A percentile compares a stretch with the other conserved stretches of the same genome.
Conservation (phyloP, 1,140 invertebrate species). For the Heterodera carotae region DNA sequence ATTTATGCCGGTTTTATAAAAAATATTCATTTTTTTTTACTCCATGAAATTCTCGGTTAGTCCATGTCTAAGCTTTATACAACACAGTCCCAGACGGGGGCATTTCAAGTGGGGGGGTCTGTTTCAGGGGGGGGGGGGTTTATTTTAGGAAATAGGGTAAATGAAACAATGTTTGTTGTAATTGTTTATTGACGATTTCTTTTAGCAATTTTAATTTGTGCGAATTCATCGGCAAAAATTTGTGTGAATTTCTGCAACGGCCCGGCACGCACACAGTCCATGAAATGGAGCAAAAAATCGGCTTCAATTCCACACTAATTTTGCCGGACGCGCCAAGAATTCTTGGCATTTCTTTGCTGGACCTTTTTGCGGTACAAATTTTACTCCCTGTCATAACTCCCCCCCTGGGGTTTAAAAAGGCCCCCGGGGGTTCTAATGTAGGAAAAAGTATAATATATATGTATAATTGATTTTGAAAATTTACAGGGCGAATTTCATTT, state of each 20-base stretch:
- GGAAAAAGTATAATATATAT: slow-evolving; percentile 26
- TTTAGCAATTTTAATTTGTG: slow-evolving; percentile 50
- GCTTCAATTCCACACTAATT: slow-evolving; percentile 49
- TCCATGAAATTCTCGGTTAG: too few relatives aligned
- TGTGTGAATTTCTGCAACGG: slow-evolving; percentile 48
- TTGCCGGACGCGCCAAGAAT: slow-evolving; percentile 52
- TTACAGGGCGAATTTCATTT: slow-evolving; percentile 54
- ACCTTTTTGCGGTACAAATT: slow-evolving; percentile 51
- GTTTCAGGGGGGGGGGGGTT: too few relatives aligned
- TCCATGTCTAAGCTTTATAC: too few relatives aligned
- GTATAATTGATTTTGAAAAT: slow-evolving; percentile 10
- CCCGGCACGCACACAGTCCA: slow-evolving; percentile 53
- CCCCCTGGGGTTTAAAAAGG: too few relatives aligned
- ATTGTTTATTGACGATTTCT: slow-evolving; percentile 5
- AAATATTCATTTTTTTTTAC: too few relatives aligned
- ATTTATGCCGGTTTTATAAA: too few relatives aligned
- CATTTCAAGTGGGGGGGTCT: too few relatives aligned
- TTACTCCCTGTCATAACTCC: too few relatives aligned
- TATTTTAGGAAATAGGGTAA: too few relatives aligned
- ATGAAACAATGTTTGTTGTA: not conserved
- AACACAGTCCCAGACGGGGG: too few relatives aligned
- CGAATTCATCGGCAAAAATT: slow-evolving; percentile 50
- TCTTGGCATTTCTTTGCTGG: slow-evolving; percentile 54
- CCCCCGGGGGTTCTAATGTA: too few relatives aligned
- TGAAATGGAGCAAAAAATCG: slow-evolving; percentile 51